Percentiles rank a stretch among this genome's conserved stretches.
Evolutionary conservation across 1,140 invertebrate genomes (phyloP).

Genomic region (Plutomurus gul): DNA sequence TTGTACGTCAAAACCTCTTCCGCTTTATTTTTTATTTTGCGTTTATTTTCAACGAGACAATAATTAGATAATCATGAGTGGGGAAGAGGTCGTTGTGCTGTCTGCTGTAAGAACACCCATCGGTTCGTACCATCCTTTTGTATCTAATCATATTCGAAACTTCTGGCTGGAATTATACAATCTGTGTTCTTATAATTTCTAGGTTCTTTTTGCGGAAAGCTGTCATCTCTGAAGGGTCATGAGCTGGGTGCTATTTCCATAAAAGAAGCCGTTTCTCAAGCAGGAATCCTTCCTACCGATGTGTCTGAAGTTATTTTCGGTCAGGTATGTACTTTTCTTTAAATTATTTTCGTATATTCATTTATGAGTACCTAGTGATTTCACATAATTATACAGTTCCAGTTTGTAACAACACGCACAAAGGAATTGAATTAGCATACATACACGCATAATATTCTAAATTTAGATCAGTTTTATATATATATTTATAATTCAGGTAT

Average conservation of each 20-base stretch:
- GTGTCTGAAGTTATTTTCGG: slow-evolving; percentile 85
- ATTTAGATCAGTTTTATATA: background rate
- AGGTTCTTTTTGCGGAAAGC: slow-evolving; percentile 73
- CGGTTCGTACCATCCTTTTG: slow-evolving; percentile 59
- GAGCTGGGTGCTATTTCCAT: slow-evolving; percentile 78
- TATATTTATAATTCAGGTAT: slow-evolving; percentile 59
- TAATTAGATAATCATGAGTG: background rate
- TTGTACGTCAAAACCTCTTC: too few species aligned
- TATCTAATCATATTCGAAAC: slow-evolving; percentile 16
- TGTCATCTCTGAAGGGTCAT: slow-evolving; percentile 70
- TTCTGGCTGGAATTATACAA: slow-evolving; percentile 13
- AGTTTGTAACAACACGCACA: background rate
- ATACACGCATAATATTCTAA: background rate
- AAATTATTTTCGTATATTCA: background rate
- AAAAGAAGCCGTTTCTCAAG: slow-evolving; percentile 69
- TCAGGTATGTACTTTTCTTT: slow-evolving; percentile 66
- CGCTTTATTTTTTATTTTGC: too few species aligned
- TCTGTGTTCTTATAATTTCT: slow-evolving; percentile 42
- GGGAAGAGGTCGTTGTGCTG: slow-evolving; percentile 63
- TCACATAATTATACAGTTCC: background rate
- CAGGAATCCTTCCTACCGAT: slow-evolving; percentile 66
- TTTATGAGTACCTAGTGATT: background rate
- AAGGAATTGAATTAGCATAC: background rate
- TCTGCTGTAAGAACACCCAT: slow-evolving; percentile 70
- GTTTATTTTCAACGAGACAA: too few species aligned